phyloP scores from a whole-genome alignment of 2,888 invertebrate genomes.

The Congeria kusceri region DNA sequence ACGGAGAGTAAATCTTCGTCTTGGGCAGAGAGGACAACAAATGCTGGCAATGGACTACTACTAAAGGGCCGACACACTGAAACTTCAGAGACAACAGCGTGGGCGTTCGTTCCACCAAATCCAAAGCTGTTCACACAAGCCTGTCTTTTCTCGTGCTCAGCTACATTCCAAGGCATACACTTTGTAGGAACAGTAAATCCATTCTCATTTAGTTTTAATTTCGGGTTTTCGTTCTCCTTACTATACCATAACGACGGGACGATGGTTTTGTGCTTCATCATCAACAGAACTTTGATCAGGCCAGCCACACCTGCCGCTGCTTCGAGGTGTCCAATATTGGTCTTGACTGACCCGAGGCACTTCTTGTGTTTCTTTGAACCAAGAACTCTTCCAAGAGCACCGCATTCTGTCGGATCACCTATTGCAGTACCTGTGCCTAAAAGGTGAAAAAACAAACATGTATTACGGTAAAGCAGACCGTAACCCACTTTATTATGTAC shows the following conservation, averaged over 20 bases:
- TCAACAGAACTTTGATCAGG: conserved; percentile 70
- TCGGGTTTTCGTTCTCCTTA: conserved; percentile 52
- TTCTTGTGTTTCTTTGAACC: background rate
- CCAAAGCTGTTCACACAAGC: conserved; percentile 67
- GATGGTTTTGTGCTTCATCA: conserved; percentile 67
- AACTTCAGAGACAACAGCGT: conserved; percentile 51
- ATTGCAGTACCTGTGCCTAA: conserved; percentile 76
- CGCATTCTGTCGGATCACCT: conserved; percentile 75
- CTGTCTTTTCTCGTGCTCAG: background rate
- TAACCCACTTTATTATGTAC: too few relatives aligned
- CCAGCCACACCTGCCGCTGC: conserved; percentile 71
- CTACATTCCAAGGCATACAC: conserved; percentile 32
- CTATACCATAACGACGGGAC: conserved; percentile 67
- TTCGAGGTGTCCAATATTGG: conserved; percentile 74
- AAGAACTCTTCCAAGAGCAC: conserved; percentile 67
- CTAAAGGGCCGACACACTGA: background rate
- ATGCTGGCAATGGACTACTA: background rate
- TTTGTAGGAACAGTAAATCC: conserved; percentile 56
- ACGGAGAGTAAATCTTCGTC: conserved; percentile 7
- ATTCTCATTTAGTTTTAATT: conserved; percentile 46
- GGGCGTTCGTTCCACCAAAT: conserved; percentile 69
- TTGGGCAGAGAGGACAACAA: conserved; percentile 25
- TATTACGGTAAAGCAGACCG: too few relatives aligned
- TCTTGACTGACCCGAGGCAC: conserved; percentile 68
- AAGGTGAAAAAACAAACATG: background rate